Conservation (phyloP, 2,797 vertebrate species). For the Lerista edwardsae region DNA sequence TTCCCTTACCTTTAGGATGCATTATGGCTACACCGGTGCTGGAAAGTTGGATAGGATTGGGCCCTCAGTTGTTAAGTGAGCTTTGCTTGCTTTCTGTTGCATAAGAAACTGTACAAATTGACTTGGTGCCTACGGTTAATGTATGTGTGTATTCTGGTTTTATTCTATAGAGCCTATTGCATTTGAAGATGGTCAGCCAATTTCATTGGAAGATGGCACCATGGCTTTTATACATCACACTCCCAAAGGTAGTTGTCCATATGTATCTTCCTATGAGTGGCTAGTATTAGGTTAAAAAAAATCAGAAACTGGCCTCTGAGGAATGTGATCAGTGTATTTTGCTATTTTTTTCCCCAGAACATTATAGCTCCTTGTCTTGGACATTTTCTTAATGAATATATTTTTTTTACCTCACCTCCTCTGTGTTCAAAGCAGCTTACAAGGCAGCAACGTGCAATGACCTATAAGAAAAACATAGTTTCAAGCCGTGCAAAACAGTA, state of each 20-base stretch:
- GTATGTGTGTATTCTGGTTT: background rate
- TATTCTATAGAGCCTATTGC: slow-evolving; percentile 73
- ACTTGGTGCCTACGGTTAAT: background rate
- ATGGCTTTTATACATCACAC: slow-evolving; percentile 79
- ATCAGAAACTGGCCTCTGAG: background rate
- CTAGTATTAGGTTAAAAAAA: slow-evolving; percentile 2
- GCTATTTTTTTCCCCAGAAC: background rate
- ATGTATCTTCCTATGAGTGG: slow-evolving; percentile 5
- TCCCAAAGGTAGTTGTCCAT: slow-evolving; percentile 74
- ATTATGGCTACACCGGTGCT: too few relatives aligned
- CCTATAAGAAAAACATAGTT: background rate
- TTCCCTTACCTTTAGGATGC: too few relatives aligned
- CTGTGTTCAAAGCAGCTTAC: background rate
- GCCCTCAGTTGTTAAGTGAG: background rate
- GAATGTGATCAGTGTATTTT: background rate
- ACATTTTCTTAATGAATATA: background rate
- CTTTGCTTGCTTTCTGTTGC: background rate
- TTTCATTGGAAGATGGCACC: slow-evolving; percentile 81
- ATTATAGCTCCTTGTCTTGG: background rate
- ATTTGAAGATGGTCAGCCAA: slow-evolving; percentile 81
- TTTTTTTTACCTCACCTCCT: background rate
- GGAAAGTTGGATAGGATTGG: too few relatives aligned
- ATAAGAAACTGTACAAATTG: background rate
- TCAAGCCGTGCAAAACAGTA: background rate
- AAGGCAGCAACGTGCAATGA: background rate